phyloP scores from a whole-genome alignment of 2,113 vertebrate genomes.

The Fulica atra region DNA sequence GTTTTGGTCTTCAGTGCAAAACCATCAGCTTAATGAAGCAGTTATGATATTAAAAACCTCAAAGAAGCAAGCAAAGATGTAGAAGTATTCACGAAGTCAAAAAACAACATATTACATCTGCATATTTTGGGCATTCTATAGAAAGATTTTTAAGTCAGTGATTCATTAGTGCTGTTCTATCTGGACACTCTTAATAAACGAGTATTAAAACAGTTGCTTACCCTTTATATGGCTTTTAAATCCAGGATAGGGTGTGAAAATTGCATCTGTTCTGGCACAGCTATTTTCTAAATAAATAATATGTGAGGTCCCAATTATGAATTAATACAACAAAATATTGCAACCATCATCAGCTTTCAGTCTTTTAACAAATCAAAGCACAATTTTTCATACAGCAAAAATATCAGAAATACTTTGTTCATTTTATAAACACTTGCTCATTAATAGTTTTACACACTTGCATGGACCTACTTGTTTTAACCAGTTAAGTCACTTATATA shows the following conservation, averaged over 20 bases:
- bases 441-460: neutral
- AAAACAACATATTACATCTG: neutral
- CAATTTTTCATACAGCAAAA: neutral
- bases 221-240: constrained; percentile 98
- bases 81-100: neutral
- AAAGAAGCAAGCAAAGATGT: neutral
- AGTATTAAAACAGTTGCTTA: constrained; percentile 62
- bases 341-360: neutral
- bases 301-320: neutral
- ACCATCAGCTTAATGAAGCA: neutral
- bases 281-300: constrained; percentile 87
- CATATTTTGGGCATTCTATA: neutral
- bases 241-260: constrained; percentile 97
- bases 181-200: neutral
- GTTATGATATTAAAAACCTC: neutral
- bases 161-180: neutral
- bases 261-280: constrained; percentile 96
- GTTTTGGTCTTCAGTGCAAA: neutral
- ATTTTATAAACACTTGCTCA: neutral
- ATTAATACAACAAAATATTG: constrained; percentile 24
- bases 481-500: neutral
- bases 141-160: neutral
- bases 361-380: neutral
- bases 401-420: neutral
- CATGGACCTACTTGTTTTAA: neutral